A percentile compares a stretch with the other conserved stretches of the same genome.
Evolutionary conservation across 2,888 invertebrate genomes (phyloP).

Genomic region (Leptinotarsa peninsularis): DNA sequence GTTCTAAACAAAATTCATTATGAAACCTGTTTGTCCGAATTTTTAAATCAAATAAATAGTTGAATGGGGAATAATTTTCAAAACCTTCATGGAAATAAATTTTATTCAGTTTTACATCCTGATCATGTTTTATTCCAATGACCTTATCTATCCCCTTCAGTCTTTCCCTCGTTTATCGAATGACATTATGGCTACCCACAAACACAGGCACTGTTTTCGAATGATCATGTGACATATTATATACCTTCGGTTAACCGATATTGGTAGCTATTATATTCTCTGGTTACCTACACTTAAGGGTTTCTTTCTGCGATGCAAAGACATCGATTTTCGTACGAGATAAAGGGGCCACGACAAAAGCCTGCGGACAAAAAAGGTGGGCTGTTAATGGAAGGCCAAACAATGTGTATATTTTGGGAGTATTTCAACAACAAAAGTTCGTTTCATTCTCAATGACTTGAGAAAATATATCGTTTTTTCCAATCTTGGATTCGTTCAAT

Average conservation of each 20-base stretch:
- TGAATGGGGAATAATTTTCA: too few species aligned
- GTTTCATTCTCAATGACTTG: constrained; percentile 43
- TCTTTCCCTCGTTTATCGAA: constrained; percentile 30
- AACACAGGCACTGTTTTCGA: constrained; percentile 22
- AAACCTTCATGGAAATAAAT: too few species aligned
- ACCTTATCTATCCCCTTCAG: constrained; percentile 4
- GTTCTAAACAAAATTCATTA: too few species aligned
- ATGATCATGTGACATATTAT: constrained; percentile 37
- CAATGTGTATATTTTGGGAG: constrained; percentile 36
- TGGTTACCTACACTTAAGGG: constrained; percentile 19
- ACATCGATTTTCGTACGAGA: constrained; percentile 46
- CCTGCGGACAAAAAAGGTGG: constrained; percentile 41
- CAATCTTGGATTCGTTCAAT: constrained; percentile 34
- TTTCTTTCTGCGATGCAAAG: constrained; percentile 20
- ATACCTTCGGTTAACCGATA: constrained; percentile 56
- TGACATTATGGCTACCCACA: constrained; percentile 30
- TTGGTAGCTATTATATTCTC: constrained; percentile 45
- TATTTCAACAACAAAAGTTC: constrained; percentile 41
- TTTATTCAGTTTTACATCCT: background rate
- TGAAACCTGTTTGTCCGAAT: too few species aligned
- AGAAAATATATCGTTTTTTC: constrained; percentile 39
- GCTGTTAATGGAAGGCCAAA: constrained; percentile 41
- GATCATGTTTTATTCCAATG: background rate
- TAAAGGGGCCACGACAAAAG: constrained; percentile 44
- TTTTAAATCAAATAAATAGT: too few species aligned